phyloP scores from a whole-genome alignment of 2,888 invertebrate genomes.

The Miltochrista miniata region DNA sequence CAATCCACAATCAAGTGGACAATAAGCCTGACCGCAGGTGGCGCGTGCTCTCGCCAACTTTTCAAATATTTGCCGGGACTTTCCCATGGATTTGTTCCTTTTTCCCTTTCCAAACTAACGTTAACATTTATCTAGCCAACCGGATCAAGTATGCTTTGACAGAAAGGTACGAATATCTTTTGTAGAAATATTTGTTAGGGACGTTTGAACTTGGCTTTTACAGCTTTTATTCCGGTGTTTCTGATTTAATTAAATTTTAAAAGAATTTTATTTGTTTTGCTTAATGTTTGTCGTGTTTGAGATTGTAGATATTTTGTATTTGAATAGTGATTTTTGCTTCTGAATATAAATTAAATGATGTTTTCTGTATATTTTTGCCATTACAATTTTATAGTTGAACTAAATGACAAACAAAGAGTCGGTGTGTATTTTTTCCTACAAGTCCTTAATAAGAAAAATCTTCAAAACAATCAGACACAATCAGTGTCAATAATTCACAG shows the following conservation, averaged over 20 bases:
- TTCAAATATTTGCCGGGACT: slow-evolving; percentile 79
- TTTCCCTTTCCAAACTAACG: slow-evolving; percentile 64
- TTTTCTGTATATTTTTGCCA: too few relatives aligned
- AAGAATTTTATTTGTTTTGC: slow-evolving; percentile 11
- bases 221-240: slow-evolving; percentile 20
- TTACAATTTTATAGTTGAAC: too few relatives aligned
- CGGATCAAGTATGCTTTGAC: slow-evolving; percentile 82
- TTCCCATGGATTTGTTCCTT: slow-evolving; percentile 69
- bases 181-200: slow-evolving; percentile 61
- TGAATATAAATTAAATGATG: too few relatives aligned
- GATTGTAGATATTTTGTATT: not conserved
- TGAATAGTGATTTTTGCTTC: too few relatives aligned
- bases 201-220: slow-evolving; percentile 32
- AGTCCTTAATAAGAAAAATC: too few relatives aligned
- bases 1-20: slow-evolving; percentile 57
- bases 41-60: slow-evolving; percentile 61
- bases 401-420: too few relatives aligned
- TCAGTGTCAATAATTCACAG: too few relatives aligned
- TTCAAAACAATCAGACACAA: too few relatives aligned
- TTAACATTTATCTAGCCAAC: slow-evolving; percentile 72
- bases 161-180: slow-evolving; percentile 60
- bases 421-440: too few relatives aligned
- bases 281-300: slow-evolving; percentile 4
- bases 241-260: slow-evolving; percentile 32
- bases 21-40: slow-evolving; percentile 77